phyloP scores from a whole-genome alignment of 2,888 invertebrate genomes.

The Drosophila anomelani region DNA sequence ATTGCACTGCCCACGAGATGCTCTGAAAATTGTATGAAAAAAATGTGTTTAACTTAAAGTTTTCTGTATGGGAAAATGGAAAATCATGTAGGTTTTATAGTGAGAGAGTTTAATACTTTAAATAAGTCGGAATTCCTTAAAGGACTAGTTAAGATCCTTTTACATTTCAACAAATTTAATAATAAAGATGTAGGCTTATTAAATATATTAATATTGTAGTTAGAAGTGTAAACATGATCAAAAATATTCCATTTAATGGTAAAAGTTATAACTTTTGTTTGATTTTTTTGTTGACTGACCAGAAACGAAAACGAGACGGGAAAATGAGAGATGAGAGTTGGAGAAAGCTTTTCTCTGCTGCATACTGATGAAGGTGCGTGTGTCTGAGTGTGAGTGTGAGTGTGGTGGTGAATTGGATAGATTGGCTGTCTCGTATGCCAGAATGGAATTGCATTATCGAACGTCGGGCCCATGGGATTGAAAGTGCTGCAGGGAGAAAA shows the following conservation, averaged over 20 bases:
- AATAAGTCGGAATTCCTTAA: no score
- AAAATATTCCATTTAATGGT: conserved; percentile 59
- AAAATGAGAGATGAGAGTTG: conserved; percentile 26
- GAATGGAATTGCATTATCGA: conserved; percentile 79
- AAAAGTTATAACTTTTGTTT: conserved; percentile 74
- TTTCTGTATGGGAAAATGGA: neutral
- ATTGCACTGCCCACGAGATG: conserved; percentile 1
- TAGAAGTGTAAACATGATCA: conserved; percentile 24
- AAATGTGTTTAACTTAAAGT: neutral
- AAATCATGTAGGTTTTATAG: neutral
- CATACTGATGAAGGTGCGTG: conserved; percentile 72
- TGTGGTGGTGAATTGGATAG: conserved; percentile 68
- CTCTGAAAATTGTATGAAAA: conserved; percentile 1
- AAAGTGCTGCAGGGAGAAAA: conserved; percentile 6
- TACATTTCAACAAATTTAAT: neutral
- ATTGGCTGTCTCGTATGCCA: conserved; percentile 79
- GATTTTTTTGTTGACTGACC: conserved; percentile 39
- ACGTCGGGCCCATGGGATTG: conserved; percentile 34
- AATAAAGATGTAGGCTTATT: neutral
- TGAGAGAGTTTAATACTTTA: no score
- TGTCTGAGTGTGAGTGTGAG: conserved; percentile 4
- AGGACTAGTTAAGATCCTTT: no score
- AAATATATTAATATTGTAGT: neutral
- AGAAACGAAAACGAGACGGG: conserved; percentile 15
- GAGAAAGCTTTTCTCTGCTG: conserved; percentile 71